Evolutionary conservation across 2,113 vertebrate genomes (phyloP).

Genomic region (Melanocharis versteri): DNA sequence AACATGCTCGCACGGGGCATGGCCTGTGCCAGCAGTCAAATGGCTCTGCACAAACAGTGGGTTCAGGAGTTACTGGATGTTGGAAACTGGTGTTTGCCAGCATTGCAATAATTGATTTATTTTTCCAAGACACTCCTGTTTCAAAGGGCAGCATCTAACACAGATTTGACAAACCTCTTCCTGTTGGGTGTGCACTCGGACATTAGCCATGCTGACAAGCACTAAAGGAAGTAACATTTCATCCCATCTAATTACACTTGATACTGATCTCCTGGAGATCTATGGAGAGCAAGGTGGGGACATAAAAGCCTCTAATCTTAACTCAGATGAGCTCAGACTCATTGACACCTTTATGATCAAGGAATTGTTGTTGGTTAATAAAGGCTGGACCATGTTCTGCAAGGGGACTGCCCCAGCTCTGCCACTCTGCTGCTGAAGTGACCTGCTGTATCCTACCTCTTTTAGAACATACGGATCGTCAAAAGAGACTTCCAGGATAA

Average conservation of each 20-base stretch:
- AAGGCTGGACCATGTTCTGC: neutral
- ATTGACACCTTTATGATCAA: neutral
- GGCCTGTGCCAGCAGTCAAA: neutral
- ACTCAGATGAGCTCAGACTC: neutral
- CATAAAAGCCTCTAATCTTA: neutral
- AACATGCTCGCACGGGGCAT: fast-evolving
- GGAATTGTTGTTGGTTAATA: neutral
- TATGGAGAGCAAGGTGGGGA: neutral
- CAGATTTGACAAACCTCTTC: neutral
- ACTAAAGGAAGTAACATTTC: neutral
- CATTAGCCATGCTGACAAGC: neutral
- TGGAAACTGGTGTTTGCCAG: neutral
- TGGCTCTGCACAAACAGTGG: neutral
- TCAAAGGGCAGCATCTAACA: neutral
- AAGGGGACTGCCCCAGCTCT: neutral
- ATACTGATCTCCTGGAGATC: neutral
- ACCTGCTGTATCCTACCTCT: slow-evolving; percentile 48
- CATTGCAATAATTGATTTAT: neutral
- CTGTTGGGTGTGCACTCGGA: fast-evolving
- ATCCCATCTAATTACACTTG: neutral
- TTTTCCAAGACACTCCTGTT: neutral
- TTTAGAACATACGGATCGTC: slow-evolving; percentile 63
- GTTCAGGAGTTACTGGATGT: neutral
- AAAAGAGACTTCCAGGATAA: slow-evolving; percentile 76
- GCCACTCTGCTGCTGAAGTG: neutral